Percentiles rank a stretch among this genome's conserved stretches.
These are phyloP conservation scores for Malachius bipustulatus DNA, from an alignment of 2,888 invertebrate genomes.

Conservation along the genomic window DNA sequence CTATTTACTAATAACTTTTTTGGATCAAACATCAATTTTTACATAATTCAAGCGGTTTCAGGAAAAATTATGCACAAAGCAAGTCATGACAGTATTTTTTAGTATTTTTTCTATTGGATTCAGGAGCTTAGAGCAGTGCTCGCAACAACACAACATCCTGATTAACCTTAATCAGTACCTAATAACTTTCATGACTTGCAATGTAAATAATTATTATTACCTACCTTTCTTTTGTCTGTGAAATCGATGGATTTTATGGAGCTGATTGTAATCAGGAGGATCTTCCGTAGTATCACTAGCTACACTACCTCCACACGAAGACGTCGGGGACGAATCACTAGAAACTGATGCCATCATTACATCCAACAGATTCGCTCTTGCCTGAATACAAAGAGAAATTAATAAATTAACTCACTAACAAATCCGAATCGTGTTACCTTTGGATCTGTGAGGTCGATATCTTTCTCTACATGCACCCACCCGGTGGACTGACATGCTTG, in stretches of 20 bases:
- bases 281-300: constrained; percentile 49
- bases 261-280: constrained; percentile 53
- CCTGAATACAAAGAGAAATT: too few relatives aligned
- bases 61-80: too few relatives aligned
- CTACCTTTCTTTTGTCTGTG: constrained; percentile 70
- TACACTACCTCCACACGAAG: constrained; percentile 52
- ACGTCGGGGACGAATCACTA: constrained; percentile 56
- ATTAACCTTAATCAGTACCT: not conserved
- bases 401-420: too few relatives aligned
- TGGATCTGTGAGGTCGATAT: constrained; percentile 66
- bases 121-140: constrained; percentile 1
- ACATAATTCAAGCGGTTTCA: too few relatives aligned
- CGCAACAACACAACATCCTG: constrained; percentile 6
- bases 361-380: constrained; percentile 62
- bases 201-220: too few relatives aligned
- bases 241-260: constrained; percentile 55
- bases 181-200: not conserved
- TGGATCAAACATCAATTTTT: too few relatives aligned
- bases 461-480: constrained; percentile 68
- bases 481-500: constrained; percentile 59
- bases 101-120: too few relatives aligned
- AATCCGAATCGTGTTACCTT: constrained; percentile 42
- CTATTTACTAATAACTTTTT: too few relatives aligned
- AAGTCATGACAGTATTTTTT: too few relatives aligned
- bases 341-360: constrained; percentile 50